Base-by-base conservation (phyloP, 2,888 invertebrate species). In the Hypomecis atomaria region DNA sequence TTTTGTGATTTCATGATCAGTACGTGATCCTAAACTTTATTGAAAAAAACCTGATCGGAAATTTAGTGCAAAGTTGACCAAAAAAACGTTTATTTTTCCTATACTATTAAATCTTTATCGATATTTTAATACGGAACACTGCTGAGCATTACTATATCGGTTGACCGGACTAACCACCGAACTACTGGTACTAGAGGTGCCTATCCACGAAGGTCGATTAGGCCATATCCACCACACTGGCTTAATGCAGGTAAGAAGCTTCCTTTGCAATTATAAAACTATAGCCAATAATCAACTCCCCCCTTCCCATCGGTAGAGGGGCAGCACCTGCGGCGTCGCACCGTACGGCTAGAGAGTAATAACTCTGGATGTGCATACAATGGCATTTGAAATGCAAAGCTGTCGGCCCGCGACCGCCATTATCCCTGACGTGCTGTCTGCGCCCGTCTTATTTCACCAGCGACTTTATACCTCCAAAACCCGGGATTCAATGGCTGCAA, bases 361-460 rank as follows among this genome's bases (percentile, higher is more conserved):
- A 90, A 90, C 89, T 89, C 88, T 91, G 90, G 91, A 92, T 92
- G 92, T 92, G 92, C 91, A 92, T 92, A 92, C 92, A 92, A 92
- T 92, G 90, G 71, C 78, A 92, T 91, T 91, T 91, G 90, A 89
- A 91, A 92, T 91, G 90, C 91, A 90, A 91, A 91, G 82, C 74
- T 84, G 84, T 38, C 58, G 83, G 88, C 87, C 89, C 85, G 83
- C 83, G 80, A 65, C 66, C 71, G 62, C 78, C 81, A 84, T 84
- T 86, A 86, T 84, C 78, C 81, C 78, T 82, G 82, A 79, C 79
- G 79, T 72, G 70, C 42, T 64, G 59, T 67, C 49, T 60, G 54
- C 55, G 53, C 56, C 50, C 45, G 49, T 53, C 60, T 59, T 66
- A 64, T 65, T 52, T 52, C 55, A 67, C 34, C 33, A 11, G 54